Evolutionary conservation across 2,797 vertebrate genomes (phyloP).

Genomic region (Eulemur rubriventer): DNA sequence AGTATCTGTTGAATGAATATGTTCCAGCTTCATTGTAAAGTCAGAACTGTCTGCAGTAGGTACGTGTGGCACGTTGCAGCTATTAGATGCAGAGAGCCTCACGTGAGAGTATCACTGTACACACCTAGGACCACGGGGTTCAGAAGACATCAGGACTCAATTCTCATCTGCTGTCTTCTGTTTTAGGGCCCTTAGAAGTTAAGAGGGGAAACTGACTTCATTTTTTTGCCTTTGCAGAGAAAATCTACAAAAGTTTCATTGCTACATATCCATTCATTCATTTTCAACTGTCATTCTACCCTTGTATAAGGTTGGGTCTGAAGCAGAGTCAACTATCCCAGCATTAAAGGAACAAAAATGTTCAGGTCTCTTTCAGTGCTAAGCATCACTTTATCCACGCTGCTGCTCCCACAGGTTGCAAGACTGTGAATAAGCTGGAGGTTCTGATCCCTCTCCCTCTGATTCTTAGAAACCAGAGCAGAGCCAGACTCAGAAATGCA

Average conservation of each 20-base stretch:
- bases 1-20: not conserved
- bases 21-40: not conserved
- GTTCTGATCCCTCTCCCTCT: not conserved
- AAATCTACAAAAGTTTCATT: not conserved
- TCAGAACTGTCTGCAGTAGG: not conserved
- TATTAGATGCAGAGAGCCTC: not conserved
- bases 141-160: not conserved
- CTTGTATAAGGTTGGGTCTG: not conserved
- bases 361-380: not conserved
- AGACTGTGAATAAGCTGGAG: not conserved
- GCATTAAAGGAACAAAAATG: not conserved
- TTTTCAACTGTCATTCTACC: not conserved
- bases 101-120: not conserved
- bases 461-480: conserved; percentile 4
- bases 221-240: not conserved
- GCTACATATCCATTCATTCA: not conserved
- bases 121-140: not conserved
- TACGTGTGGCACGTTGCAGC: not conserved
- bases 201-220: not conserved
- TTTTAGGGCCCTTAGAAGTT: not conserved
- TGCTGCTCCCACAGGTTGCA: not conserved
- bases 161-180: not conserved
- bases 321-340: not conserved
- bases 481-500: not conserved
- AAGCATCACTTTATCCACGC: not conserved